Evolutionary conservation across 2,797 vertebrate species (phyloP).

Genomic region (Ciconia nigra): DNA sequence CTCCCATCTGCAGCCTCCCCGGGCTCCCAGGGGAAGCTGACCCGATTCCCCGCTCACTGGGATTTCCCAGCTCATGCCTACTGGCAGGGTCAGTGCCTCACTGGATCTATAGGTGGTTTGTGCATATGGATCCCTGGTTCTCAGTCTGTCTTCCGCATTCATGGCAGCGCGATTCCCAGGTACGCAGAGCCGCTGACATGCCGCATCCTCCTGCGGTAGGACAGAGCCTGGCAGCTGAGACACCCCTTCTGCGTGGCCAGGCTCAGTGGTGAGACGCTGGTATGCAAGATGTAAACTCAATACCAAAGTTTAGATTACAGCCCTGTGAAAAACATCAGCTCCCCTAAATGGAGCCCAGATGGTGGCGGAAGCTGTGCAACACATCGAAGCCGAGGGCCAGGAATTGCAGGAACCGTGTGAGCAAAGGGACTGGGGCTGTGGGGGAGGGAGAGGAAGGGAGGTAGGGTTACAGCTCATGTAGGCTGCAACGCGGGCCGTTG

Average conservation of each 20-base stretch:
- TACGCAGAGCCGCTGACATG: rapidly evolving
- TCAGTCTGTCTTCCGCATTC: rapidly evolving
- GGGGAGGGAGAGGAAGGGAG: background rate
- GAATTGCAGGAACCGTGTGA: background rate
- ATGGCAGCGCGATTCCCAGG: rapidly evolving
- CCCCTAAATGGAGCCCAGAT: conserved; percentile 66
- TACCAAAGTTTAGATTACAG: conserved; percentile 52
- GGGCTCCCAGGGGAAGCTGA: rapidly evolving
- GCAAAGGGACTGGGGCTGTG: background rate
- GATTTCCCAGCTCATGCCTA: background rate
- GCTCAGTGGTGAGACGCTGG: conserved; percentile 21
- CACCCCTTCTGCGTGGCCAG: background rate
- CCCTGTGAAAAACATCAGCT: conserved; percentile 66
- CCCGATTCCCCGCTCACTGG: background rate
- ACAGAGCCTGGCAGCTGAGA: background rate
- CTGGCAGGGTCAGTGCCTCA: background rate
- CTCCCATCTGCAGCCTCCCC: background rate
- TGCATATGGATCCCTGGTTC: rapidly evolving
- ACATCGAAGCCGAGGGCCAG: background rate
- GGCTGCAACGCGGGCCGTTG: background rate
- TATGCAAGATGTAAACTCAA: conserved; percentile 55
- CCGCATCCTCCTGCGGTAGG: background rate
- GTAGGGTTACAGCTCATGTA: background rate
- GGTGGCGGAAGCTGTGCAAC: background rate
- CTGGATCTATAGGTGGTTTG: rapidly evolving